Evolutionary conservation across 1,140 invertebrate species (phyloP).

Genomic region (Drosophila suzukii): DNA sequence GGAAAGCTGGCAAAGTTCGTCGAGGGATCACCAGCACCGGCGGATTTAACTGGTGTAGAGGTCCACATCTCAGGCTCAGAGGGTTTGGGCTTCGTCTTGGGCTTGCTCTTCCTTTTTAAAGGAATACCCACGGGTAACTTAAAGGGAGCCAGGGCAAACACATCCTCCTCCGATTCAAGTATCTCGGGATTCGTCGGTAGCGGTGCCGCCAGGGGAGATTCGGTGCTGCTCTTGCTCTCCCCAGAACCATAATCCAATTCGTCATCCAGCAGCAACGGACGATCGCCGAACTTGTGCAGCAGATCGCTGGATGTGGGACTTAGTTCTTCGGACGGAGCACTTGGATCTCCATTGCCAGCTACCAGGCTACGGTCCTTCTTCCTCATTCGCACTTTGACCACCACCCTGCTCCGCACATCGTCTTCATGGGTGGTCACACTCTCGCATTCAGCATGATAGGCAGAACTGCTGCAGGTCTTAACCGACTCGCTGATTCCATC

Average conservation of each 20-base stretch:
- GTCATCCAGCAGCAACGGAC: constrained; percentile 91
- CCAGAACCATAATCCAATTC: constrained; percentile 89
- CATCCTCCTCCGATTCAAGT: constrained; percentile 85
- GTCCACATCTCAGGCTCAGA: constrained; percentile 72
- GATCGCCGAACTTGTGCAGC: constrained; percentile 91
- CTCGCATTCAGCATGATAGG: constrained; percentile 90
- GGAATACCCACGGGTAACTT: constrained; percentile 85
- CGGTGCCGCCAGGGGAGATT: constrained; percentile 30
- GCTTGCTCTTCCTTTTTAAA: constrained; percentile 67
- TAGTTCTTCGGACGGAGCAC: constrained; percentile 62
- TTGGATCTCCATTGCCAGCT: constrained; percentile 33
- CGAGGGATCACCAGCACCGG: constrained; percentile 5
- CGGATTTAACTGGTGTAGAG: constrained; percentile 73
- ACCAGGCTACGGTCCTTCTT: constrained; percentile 77
- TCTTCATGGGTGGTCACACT: constrained; percentile 88
- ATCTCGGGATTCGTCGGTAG: constrained; percentile 17
- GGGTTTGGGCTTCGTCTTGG: constrained; percentile 28
- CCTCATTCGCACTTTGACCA: constrained; percentile 82
- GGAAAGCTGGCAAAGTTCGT: constrained; percentile 74
- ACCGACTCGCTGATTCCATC: constrained; percentile 89
- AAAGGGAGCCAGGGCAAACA: constrained; percentile 91
- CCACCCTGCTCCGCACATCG: constrained; percentile 85
- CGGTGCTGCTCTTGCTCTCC: constrained; percentile 75
- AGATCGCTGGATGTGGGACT: constrained; percentile 85
- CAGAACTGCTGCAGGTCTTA: constrained; percentile 88